phyloP scores from a whole-genome alignment of 2,797 vertebrate genomes.

The Zenarchopterus dispar region DNA sequence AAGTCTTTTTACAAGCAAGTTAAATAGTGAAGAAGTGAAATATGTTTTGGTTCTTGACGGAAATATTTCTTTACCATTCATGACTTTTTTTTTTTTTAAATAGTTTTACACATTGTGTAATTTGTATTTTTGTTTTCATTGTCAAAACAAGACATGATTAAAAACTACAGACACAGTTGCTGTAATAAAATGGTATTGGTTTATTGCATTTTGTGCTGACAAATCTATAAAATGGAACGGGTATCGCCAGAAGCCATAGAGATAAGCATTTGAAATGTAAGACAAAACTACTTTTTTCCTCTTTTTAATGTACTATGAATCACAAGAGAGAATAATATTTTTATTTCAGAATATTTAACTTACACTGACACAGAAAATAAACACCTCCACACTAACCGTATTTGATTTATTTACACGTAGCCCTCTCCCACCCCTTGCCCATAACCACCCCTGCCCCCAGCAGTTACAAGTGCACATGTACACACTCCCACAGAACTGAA shows the following conservation, averaged over 20 bases:
- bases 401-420: constrained; percentile 83
- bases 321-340: constrained; percentile 88
- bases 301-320: constrained; percentile 89
- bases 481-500: constrained; percentile 77
- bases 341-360: constrained; percentile 86
- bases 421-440: constrained; percentile 64
- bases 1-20: constrained; percentile 18
- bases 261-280: constrained; percentile 97
- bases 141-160: constrained; percentile 56
- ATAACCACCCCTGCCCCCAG: constrained; percentile 63
- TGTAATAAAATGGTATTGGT: constrained; percentile 98
- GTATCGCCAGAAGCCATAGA: constrained; percentile 94
- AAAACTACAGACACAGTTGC: constrained; percentile 80
- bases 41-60: constrained; percentile 34
- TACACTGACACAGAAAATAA: constrained; percentile 91
- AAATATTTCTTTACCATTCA: constrained; percentile 28
- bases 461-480: constrained; percentile 75
- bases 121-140: constrained; percentile 51
- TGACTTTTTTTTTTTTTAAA: constrained; percentile 31
- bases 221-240: constrained; percentile 98
- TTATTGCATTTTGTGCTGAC: constrained; percentile 99
- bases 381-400: constrained; percentile 87
- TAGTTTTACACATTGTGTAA: constrained; percentile 52
- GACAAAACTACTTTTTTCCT: constrained; percentile 87
- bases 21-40: constrained; percentile 19